A percentile compares a stretch with the other conserved stretches of the same genome.
Evolutionary conservation across 1,140 invertebrate genomes (phyloP).

Genomic region (Drosophila parvula): DNA sequence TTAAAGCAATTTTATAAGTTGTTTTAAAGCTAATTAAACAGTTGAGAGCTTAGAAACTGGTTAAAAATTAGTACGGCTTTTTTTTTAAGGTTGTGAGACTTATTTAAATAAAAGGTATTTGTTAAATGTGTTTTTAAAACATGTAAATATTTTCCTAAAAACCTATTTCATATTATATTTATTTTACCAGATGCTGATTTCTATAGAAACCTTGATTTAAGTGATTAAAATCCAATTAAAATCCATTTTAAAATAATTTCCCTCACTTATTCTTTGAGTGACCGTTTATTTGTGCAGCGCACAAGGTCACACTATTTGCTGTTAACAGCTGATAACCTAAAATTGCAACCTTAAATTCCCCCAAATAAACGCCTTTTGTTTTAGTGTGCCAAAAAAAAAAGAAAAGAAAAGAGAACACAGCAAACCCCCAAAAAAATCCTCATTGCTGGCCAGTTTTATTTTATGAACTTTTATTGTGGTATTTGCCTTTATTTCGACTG

Average conservation of each 20-base stretch:
- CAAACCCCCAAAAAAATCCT: not conserved
- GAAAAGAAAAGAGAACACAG: not conserved
- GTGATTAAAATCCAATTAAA: too few species aligned
- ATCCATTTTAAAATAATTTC: not conserved
- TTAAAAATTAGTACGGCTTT: too few species aligned
- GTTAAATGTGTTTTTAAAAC: too few species aligned
- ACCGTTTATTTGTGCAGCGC: not conserved
- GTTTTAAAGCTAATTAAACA: not conserved
- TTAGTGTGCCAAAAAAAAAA: constrained; percentile 3
- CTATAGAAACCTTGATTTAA: too few species aligned
- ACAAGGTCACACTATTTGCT: not conserved
- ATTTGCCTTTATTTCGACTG: constrained; percentile 50
- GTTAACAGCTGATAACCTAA: not conserved
- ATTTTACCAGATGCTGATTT: too few species aligned
- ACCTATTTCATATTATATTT: too few species aligned
- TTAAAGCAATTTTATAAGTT: not conserved
- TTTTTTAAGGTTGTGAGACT: too few species aligned
- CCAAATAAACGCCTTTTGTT: not conserved
- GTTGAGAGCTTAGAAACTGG: accelerated
- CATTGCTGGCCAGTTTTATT: constrained; percentile 60
- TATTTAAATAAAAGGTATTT: not conserved
- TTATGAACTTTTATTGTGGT: constrained; percentile 75
- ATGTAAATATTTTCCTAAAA: not conserved
- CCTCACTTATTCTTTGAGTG: not conserved
- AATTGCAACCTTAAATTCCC: too few species aligned